These are phyloP conservation scores for Remorina albescens DNA, from an alignment of 2,797 vertebrate genomes.

Conservation along the genomic window DNA sequence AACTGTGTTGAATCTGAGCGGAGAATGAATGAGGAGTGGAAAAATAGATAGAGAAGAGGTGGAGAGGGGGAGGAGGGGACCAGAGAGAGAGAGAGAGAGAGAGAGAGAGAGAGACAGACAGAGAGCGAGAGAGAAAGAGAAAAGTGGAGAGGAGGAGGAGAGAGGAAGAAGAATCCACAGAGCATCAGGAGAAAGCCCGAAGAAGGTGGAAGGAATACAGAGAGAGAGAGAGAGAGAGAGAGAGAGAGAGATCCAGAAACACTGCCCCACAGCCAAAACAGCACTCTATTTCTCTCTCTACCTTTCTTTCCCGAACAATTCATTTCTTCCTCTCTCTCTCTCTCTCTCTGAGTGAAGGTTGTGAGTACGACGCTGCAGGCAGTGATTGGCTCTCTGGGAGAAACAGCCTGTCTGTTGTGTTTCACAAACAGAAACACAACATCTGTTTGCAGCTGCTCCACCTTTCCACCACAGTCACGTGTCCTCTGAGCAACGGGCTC, in stretches of 20 bases:
- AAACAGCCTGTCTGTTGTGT: conserved; percentile 21
- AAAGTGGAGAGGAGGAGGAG: background rate
- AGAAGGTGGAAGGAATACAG: background rate
- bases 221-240: background rate
- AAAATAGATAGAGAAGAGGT: conserved; percentile 21
- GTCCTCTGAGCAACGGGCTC: too few relatives aligned
- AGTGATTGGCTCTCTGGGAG: conserved; percentile 26
- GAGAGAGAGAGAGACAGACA: background rate
- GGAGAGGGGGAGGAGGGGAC: conserved; percentile 8
- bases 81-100: background rate
- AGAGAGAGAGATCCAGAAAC: conserved; percentile 6
- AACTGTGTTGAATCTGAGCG: conserved; percentile 60
- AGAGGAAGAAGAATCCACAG: background rate
- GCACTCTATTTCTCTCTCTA: conserved; percentile 11
- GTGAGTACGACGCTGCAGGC: conserved; percentile 33
- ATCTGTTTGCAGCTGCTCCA: too few relatives aligned
- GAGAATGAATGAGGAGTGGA: conserved; percentile 50
- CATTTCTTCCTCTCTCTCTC: background rate
- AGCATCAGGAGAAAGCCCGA: background rate
- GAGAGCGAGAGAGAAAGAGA: background rate
- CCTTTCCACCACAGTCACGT: too few relatives aligned
- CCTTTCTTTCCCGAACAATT: background rate
- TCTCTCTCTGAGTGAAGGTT: conserved; percentile 28
- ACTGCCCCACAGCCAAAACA: conserved; percentile 57
- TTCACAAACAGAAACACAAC: too few relatives aligned